Base-by-base conservation (phyloP, 2,797 vertebrate species). In the Amblyopsis hoosieri region DNA sequence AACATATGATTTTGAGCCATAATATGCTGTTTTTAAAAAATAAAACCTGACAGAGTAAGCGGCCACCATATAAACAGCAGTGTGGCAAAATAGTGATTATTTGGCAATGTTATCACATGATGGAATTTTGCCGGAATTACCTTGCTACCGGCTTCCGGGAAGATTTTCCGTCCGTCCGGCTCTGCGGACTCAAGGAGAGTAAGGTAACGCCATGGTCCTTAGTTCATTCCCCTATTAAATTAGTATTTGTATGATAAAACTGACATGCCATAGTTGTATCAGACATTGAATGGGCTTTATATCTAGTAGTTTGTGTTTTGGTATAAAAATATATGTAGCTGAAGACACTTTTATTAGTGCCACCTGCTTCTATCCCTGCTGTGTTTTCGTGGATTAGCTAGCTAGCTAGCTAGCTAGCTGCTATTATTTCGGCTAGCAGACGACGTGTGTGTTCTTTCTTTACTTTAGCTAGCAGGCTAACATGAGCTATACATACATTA, bases 131-230 rank as follows among this genome's bases (percentile, higher is more conserved):
- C 89, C 92, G 91, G 91, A 92, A 92, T 80, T 84, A 86, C 83
- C 83, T 68, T 63, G 58, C 79, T 79, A 90, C 94, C 93, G 92
- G 94, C 90, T 95, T 95, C 95, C 94, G 94, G 94, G 90, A 92
- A 92, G 89, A 81, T 91, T 92, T 93, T 91, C 88, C 87, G 94
- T 94, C 94, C 94, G 94, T 96, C 95, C 94, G 94, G 94, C 92
- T 94, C 84, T 90, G 91, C 95, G 94, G 94, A 96, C 95, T 94
- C 91, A 94, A 95, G 94, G 94, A 95, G 94, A 95, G 89, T 93
- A 94, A 94, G 94, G 94, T 95, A 95, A 94, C 80, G 80, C 75
- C 13, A 15, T 64, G 61, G 57, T 81, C 75, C 74, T 67, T 9
- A 47, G 51, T 50, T 37, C 3, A 55, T 58, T 47, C 74, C 53